A percentile compares a stretch with the other conserved stretches of the same genome.
phyloP scores from a whole-genome alignment of 2,888 invertebrate genomes.

The Urechis unicinctus region DNA sequence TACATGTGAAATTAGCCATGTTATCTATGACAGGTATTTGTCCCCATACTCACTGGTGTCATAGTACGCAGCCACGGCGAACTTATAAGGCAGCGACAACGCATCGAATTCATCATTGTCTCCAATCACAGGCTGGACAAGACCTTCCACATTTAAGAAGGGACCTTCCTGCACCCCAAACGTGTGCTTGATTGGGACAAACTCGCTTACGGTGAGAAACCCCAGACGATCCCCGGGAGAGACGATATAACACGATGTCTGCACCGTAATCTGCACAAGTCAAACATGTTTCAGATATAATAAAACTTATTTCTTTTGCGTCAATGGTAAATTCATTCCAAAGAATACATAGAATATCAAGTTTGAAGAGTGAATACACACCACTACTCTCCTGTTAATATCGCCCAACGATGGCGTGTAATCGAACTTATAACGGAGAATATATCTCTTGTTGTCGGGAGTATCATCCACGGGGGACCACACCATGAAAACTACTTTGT shows the following conservation, averaged over 20 bases:
- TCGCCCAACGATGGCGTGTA: neutral
- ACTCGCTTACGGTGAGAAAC: neutral
- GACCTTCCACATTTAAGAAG: neutral
- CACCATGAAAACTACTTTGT: neutral
- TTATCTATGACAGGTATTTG: too few relatives aligned
- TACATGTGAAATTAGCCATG: too few relatives aligned
- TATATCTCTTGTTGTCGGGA: neutral
- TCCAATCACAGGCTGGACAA: neutral
- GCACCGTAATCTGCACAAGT: too few relatives aligned
- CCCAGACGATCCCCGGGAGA: neutral
- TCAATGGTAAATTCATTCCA: too few relatives aligned
- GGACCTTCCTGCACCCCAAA: conserved; percentile 1
- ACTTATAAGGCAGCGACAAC: conserved; percentile 11
- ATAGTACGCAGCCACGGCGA: conserved; percentile 5
- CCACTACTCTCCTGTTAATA: neutral
- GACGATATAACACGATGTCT: neutral
- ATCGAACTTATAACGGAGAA: neutral
- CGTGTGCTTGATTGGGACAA: neutral
- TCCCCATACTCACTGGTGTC: conserved; percentile 13
- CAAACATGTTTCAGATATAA: too few relatives aligned
- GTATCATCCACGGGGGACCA: neutral
- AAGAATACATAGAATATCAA: too few relatives aligned
- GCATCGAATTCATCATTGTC: conserved; percentile 4
- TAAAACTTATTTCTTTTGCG: too few relatives aligned
- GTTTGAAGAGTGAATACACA: neutral